Base-by-base conservation (phyloP, 2,888 invertebrate genomes). In the Brachynemurus nebulosus region DNA sequence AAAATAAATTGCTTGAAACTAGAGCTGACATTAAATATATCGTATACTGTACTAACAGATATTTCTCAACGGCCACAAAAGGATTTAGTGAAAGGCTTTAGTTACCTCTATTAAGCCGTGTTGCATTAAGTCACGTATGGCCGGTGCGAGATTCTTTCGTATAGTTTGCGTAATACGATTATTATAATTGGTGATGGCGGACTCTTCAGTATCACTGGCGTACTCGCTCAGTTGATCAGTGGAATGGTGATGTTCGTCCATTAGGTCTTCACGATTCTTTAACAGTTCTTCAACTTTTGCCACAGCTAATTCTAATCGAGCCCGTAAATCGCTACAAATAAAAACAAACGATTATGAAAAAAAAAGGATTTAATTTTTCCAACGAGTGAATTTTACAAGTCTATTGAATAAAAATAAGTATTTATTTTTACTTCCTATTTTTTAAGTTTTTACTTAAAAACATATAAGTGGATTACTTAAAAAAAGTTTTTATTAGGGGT, bases 51-150 rank as follows among this genome's bases (percentile, higher is more conserved):
- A n/a, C n/a, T n/a, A n/a, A n/a, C n/a, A n/a, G n/a, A n/a, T n/a
- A n/a, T n/a, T n/a, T n/a, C n/a, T n/a, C n/a, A n/a, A n/a, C n/a
- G n/a, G n/a, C n/a, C n/a, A n/a, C n/a, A n/a, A n/a, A n/a, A n/a
- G n/a, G n/a, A n/a, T n/a, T n/a, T n/a, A n/a, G n/a, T n/a, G n/a
- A n/a, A n/a, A n/a, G n/a, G n/a, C n/a, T n/a, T n/a, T n/a, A 35
- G 35, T 12, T 64, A 68, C 59, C 45, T 77, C 74, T 56, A 76
- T 73, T 19, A 93, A 69, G 1, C 98, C 98, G 65, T 98, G 98
- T 60, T 97, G 90, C 52, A 98, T 78, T 20, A 99, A 69, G 60
- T 95, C 91, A 52, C 91, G 73, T 49, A 98, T 69, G 41, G 92
- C 86, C n/a, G 85, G 73, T 12, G 93, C 84, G 44, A 98, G 72